Evolutionary conservation across 2,797 vertebrate species (phyloP), one percentile per base, ranked within the genome.

Genomic region (Mus spretus): DNA sequence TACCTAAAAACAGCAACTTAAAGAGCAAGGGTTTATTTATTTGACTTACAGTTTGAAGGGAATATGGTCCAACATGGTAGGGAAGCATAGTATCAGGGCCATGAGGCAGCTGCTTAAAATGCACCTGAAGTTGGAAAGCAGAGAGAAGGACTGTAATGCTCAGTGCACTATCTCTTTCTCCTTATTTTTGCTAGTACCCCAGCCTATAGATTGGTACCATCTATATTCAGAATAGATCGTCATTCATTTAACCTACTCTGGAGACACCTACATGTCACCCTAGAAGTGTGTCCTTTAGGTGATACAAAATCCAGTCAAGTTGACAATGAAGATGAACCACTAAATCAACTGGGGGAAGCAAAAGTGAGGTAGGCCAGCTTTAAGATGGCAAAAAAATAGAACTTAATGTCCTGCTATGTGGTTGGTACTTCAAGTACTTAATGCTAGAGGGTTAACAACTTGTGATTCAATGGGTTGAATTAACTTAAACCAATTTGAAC

Each of bases 401-500:
- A 11, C 11, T 44, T 17, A 24, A 0, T 50, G 13, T 24, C 44
- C 78, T 89, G n/a, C 3, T 81, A 20, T 7, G 0, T 34, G 44
- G 17, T 28, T 82, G 50, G 40, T 3, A 6, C 15, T 89, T 89
- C 47, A 57, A 85, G 93, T 63, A 53, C 37, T 67, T 87, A 50
- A 1, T 79, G 13, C 57, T 93, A 19, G 9, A 19, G 57, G 44
- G 14, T 74, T 92, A 95, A 59, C 31, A 67, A 63, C 63, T 37
- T 91, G 31, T 87, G 82, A 92, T 53, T 67, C 89, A 84, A 6
- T n/a, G 47, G 53, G 59, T 15, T 83, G 22, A 72, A 80, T 92
- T 95, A 93, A 91, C 72, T 93, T 96, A 88, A 95, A 87, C 47
- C 47, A 94, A 86, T 67, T 87, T 92, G 67, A 93, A 92, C 96